These are phyloP conservation scores for Rhagologus leucostigma DNA, from an alignment of 2,113 vertebrate genomes.

Conservation along the genomic window DNA sequence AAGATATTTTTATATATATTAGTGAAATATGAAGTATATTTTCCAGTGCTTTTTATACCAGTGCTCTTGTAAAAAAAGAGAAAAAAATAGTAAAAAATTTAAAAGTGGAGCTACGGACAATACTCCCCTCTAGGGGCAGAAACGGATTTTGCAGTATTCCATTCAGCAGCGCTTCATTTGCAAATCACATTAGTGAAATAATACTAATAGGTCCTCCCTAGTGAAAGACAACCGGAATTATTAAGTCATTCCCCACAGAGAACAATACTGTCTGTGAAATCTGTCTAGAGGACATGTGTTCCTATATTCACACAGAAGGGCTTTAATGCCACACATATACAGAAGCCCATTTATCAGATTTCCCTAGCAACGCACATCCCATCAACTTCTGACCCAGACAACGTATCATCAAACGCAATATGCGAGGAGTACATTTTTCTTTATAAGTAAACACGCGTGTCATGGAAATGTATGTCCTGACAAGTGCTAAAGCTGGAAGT, in stretches of 20 bases:
- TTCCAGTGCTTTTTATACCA: not conserved
- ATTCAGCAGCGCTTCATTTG: not conserved
- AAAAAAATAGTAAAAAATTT: not conserved
- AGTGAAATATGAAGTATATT: not conserved
- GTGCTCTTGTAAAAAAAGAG: not conserved
- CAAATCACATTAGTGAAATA: not conserved
- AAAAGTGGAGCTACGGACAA: not conserved
- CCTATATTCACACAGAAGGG: not conserved
- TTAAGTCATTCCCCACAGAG: not conserved
- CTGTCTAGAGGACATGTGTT: not conserved
- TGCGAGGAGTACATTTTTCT: not conserved
- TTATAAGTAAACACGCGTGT: not conserved
- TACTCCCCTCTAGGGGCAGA: conserved; percentile 46
- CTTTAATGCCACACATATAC: not conserved
- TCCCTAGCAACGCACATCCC: not conserved
- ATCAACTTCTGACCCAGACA: not conserved
- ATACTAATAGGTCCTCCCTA: not conserved
- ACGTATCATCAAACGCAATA: not conserved
- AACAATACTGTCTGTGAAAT: not conserved
- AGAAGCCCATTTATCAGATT: not conserved
- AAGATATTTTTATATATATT: not conserved
- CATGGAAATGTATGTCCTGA: not conserved
- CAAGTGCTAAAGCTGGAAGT: conserved; percentile 21
- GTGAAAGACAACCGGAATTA: not conserved
- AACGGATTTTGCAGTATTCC: not conserved